Evolutionary conservation across 1,140 invertebrate species (phyloP), one percentile per base, ranked within the genome.

Genomic region (Anastatus disparis): DNA sequence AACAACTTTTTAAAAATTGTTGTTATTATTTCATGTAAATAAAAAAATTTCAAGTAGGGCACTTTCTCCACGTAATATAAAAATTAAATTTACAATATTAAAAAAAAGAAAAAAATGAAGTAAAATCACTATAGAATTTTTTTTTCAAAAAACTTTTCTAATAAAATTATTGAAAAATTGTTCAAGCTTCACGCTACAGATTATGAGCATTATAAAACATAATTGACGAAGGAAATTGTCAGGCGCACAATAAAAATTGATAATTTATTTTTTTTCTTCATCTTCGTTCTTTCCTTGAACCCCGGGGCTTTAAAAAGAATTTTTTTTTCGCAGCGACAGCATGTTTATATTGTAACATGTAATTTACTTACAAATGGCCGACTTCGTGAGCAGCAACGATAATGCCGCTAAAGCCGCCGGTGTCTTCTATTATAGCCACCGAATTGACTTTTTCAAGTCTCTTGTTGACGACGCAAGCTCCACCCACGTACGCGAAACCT

Each of bases 341-440:
- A n/a, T 46, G 15, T 10, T 26, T 27, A 29, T 27, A 48, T 15
- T 22, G 35, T 44, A 15, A 42, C 8, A 12, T 26, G 13, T n/a
- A 22, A 46, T 66, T 44, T 62, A 93, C 94, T 95, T 91, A 97
- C 95, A 97, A 90, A 89, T 97, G 95, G 74, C 95, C 95, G 75
- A 97, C 94, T 94, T 97, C 96, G 82, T 97, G 95, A 68, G 95
- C 95, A 62, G 95, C 96, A 6, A 97, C 96, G 81, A 97, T 97
- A 79, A 97, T 97, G 52, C 96, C 95, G 78, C 94, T 96, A 86
- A 97, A 97, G 68, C 96, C 96, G 71, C 96, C 96, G 22, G 95
- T 97, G 82, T 97, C 96, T 86, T 97, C 96, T 79, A 97, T 97
- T 77, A 97, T 97, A 76, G 95, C 96, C 66, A 97, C 95, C 70